Conservation (phyloP, 2,797 vertebrate species). For the Muscicapa striata region DNA sequence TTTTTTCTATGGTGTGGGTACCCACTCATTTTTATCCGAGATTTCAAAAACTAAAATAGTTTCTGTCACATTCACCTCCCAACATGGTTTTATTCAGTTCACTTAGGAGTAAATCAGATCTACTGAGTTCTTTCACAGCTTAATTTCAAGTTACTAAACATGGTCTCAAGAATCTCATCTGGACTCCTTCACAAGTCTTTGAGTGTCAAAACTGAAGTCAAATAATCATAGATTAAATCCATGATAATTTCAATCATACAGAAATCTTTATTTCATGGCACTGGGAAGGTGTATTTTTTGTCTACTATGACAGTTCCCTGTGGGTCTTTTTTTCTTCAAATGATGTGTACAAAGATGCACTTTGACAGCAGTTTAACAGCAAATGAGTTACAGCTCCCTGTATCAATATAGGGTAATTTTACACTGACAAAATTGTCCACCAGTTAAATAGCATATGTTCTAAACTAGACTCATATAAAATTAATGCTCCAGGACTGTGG, state of each 20-base stretch:
- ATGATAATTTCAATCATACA: neutral
- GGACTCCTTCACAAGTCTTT: neutral
- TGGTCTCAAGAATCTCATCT: neutral
- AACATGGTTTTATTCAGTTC: neutral
- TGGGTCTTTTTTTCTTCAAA: neutral
- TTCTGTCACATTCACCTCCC: neutral
- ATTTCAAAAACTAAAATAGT: neutral
- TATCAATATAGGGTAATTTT: neutral
- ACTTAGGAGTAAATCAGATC: neutral
- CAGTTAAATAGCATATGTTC: neutral
- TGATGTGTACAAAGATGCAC: neutral
- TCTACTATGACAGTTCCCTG: neutral
- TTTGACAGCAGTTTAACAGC: neutral
- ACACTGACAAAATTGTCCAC: neutral
- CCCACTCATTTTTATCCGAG: accelerated
- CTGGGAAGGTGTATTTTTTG: neutral
- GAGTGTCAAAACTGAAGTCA: neutral
- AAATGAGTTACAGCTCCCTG: neutral
- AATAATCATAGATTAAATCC: neutral
- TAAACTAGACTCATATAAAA: neutral
- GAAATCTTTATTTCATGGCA: neutral
- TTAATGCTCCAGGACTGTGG: neutral
- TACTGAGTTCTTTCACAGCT: neutral
- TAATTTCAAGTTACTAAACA: neutral
- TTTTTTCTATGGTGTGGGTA: neutral